Evolutionary conservation across 1,140 invertebrate species (phyloP), one percentile per base, ranked within the genome.

Genomic region (Drosophila ambigua): DNA sequence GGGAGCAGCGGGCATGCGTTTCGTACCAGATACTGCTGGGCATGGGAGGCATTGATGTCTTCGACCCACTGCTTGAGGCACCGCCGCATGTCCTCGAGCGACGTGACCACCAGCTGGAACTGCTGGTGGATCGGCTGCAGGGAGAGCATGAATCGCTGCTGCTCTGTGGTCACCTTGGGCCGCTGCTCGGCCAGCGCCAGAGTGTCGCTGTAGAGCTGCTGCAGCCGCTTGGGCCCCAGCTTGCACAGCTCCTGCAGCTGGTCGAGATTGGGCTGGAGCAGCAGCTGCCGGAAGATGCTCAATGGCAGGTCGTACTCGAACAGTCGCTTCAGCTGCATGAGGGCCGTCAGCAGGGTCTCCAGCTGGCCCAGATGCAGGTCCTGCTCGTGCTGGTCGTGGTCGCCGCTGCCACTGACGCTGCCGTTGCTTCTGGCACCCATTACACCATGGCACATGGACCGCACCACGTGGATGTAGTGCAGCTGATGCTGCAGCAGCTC

Each of bases 401-500:
- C 11, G 11, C 4, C 11, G 35, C 9, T 9, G 31, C 31, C 9
- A 9, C 9, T 9, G 31, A 9, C 31, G 0, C 4, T 13, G 35
- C 35, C 11, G 9, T 4, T 39, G 3, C 9, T 11, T 4, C 11
- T 39, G 35, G 11, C 35, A 5, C 35, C 28, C 8, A 73, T 9
- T 2, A 79, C 44, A 0, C 64, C 41, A 0, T 79, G 71, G 45
- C 75, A 88, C 79, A 87, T 88, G 11, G 72, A 23, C 7, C 75
- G 63, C 23, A 87, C 76, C 8, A 88, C 7, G 6, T 90, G 65
- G 2, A 90, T 57, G 26, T 81, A 78, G 41, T 76, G 61, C 35
- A 90, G 9, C 45, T 90, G 88, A 2, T 90, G 82, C n/a, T 68
- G 61, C 9, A 72, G 31, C 26, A 90, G 7, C 7, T 57, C 72